Percentiles rank a stretch among this genome's conserved stretches.
These are phyloP conservation scores for Hemibagrus guttatus DNA, from an alignment of 2,797 vertebrate species.

Conservation along the genomic window DNA sequence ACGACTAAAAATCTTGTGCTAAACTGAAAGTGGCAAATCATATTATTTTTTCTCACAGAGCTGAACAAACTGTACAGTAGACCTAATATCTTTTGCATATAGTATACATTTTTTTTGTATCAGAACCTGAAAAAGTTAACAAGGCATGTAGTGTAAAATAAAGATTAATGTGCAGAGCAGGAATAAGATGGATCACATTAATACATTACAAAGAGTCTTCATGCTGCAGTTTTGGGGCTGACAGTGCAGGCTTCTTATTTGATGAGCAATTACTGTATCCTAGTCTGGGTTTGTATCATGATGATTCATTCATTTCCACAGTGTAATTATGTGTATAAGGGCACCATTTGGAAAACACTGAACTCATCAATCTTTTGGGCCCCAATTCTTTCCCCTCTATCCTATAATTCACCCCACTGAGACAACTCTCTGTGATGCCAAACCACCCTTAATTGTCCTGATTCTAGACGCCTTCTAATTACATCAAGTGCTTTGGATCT, in stretches of 20 bases:
- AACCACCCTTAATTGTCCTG: slow-evolving; percentile 76
- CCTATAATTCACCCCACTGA: slow-evolving; percentile 68
- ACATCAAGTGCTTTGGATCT: slow-evolving; percentile 70
- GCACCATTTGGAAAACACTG: slow-evolving; percentile 77
- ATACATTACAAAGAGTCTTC: slow-evolving; percentile 61
- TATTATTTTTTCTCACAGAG: slow-evolving; percentile 23
- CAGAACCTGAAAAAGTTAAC: slow-evolving; percentile 57
- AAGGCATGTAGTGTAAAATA: slow-evolving; percentile 62
- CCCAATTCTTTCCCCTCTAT: slow-evolving; percentile 58
- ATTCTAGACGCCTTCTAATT: slow-evolving; percentile 73
- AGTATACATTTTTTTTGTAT: slow-evolving; percentile 14
- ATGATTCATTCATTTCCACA: slow-evolving; percentile 78
- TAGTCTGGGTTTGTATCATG: slow-evolving; percentile 73
- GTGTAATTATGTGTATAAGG: slow-evolving; percentile 77
- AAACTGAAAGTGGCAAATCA: slow-evolving; percentile 28
- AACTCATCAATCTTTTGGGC: slow-evolving; percentile 79
- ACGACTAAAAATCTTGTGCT: neutral
- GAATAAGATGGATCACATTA: slow-evolving; percentile 75
- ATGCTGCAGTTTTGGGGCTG: slow-evolving; percentile 67
- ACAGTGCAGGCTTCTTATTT: slow-evolving; percentile 69
- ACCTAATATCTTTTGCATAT: slow-evolving; percentile 49
- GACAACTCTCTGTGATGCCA: slow-evolving; percentile 68
- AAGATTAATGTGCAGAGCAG: slow-evolving; percentile 73
- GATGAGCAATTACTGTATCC: slow-evolving; percentile 78
- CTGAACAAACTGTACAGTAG: slow-evolving; percentile 16